Percentiles rank a stretch among this genome's conserved stretches.
Conservation (phyloP, 2,888 invertebrate genomes). For the Pristionchus entomophagus region DNA sequence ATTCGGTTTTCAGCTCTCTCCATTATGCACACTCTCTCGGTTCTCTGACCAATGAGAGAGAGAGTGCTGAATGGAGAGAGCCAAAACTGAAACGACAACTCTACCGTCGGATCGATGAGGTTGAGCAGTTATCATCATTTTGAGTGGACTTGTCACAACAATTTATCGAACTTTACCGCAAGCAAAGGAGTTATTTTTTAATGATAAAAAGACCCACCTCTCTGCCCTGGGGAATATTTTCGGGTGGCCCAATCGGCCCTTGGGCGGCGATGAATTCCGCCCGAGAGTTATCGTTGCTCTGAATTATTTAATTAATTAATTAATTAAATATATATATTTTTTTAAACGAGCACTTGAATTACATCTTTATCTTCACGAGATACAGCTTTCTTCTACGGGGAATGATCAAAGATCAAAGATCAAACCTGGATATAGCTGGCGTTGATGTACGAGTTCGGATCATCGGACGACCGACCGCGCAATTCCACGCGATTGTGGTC, state of each 20-base stretch:
- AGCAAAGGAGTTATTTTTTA: too few species aligned
- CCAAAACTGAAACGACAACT: too few species aligned
- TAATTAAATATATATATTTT: not conserved
- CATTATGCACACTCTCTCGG: not conserved
- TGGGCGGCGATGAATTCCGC: conserved; percentile 46
- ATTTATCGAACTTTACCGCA: too few species aligned
- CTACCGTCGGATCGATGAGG: too few species aligned
- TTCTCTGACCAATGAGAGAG: not conserved
- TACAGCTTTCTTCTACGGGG: too few species aligned
- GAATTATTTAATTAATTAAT: too few species aligned
- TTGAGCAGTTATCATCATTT: too few species aligned
- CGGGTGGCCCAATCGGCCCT: conserved; percentile 43
- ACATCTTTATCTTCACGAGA: too few species aligned
- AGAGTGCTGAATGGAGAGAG: too few species aligned
- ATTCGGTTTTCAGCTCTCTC: not conserved
- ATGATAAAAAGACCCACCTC: not conserved
- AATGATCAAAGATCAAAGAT: not conserved
- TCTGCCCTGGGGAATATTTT: conserved; percentile 30
- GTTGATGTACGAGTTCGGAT: conserved; percentile 47
- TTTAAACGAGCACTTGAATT: too few species aligned
- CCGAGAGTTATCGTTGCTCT: conserved; percentile 35
- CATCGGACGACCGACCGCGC: not conserved
- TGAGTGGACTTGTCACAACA: too few species aligned
- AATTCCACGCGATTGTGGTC: conserved; percentile 40
- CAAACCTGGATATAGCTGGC: conserved; percentile 39